A percentile compares a stretch with the other conserved stretches of the same genome.
Evolutionary conservation across 2,797 vertebrate genomes (phyloP).

Genomic region (Distichodus sexfasciatus): DNA sequence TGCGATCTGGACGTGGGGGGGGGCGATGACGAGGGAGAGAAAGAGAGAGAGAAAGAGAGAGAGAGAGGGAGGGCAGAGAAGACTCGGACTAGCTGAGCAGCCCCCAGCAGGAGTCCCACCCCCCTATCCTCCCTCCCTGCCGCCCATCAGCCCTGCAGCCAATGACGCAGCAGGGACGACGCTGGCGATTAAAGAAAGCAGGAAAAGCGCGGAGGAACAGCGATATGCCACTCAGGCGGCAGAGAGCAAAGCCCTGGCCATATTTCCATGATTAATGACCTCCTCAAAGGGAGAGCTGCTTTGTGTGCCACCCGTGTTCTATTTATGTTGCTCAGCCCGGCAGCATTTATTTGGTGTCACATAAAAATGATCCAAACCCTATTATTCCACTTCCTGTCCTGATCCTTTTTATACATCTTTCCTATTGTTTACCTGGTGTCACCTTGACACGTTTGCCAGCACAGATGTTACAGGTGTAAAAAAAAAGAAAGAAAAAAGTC

Average conservation of each 20-base stretch:
- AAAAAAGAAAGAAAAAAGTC: too few species aligned
- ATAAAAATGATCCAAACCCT: slow-evolving; percentile 54
- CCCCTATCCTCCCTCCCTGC: slow-evolving; percentile 41
- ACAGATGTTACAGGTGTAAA: slow-evolving; percentile 18
- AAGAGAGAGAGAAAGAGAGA: slow-evolving; percentile 53
- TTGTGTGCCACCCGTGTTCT: slow-evolving; percentile 46
- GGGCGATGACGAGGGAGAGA: slow-evolving; percentile 45
- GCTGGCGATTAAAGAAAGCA: slow-evolving; percentile 47
- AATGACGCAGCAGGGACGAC: slow-evolving; percentile 49
- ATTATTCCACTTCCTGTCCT: slow-evolving; percentile 45
- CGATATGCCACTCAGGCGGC: slow-evolving; percentile 50
- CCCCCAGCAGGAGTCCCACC: slow-evolving; percentile 59
- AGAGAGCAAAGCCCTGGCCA: slow-evolving; percentile 47
- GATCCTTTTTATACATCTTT: slow-evolving; percentile 32
- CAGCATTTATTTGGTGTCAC: slow-evolving; percentile 50
- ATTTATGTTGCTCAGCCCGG: slow-evolving; percentile 43
- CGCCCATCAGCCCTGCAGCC: slow-evolving; percentile 63
- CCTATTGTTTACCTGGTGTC: slow-evolving; percentile 48
- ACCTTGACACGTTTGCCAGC: slow-evolving; percentile 45
- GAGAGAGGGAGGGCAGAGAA: slow-evolving; percentile 56
- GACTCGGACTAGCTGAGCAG: slow-evolving; percentile 56
- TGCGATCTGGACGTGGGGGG: slow-evolving; percentile 11
- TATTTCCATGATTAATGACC: slow-evolving; percentile 57
- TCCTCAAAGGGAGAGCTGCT: slow-evolving; percentile 48
- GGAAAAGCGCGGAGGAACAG: slow-evolving; percentile 44